These are phyloP conservation scores for Leptogaster cylindrica DNA, from an alignment of 2,888 invertebrate genomes.

Conservation along the genomic window DNA sequence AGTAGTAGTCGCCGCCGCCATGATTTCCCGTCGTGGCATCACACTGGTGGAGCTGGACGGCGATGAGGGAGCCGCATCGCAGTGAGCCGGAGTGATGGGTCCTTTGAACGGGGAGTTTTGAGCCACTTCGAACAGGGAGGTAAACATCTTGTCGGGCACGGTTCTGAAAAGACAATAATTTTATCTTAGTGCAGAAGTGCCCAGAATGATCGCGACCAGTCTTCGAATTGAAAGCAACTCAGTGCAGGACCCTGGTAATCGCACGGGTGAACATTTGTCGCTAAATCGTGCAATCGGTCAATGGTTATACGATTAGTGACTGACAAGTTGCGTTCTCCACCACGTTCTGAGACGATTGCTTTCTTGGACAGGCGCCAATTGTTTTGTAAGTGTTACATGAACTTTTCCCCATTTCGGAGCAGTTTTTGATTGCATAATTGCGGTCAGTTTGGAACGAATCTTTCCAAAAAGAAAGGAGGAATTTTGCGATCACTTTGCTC, in stretches of 20 bases:
- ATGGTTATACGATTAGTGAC: too few relatives aligned
- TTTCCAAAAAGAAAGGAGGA: too few relatives aligned
- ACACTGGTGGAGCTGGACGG: conserved; percentile 47
- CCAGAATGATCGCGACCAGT: too few relatives aligned
- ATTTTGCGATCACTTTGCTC: too few relatives aligned
- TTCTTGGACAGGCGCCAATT: too few relatives aligned
- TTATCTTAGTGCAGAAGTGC: not conserved
- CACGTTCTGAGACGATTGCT: too few relatives aligned
- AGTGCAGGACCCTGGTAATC: too few relatives aligned
- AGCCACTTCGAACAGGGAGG: conserved; percentile 68
- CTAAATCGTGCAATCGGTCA: too few relatives aligned
- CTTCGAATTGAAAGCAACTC: too few relatives aligned
- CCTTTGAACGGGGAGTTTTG: conserved; percentile 70
- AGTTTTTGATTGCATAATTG: conserved; percentile 2
- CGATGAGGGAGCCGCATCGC: conserved; percentile 61
- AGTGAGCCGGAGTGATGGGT: conserved; percentile 67
- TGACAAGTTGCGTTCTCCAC: too few relatives aligned
- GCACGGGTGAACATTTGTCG: too few relatives aligned
- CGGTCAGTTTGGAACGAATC: not conserved
- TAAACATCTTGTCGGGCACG: conserved; percentile 69
- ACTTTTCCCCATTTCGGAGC: not conserved
- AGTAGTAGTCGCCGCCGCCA: conserved; percentile 55
- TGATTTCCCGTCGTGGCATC: conserved; percentile 55
- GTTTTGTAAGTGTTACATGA: conserved; percentile 23
- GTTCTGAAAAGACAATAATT: not conserved